Conservation (phyloP, 2,888 invertebrate species). For the Thalpophila matura region DNA sequence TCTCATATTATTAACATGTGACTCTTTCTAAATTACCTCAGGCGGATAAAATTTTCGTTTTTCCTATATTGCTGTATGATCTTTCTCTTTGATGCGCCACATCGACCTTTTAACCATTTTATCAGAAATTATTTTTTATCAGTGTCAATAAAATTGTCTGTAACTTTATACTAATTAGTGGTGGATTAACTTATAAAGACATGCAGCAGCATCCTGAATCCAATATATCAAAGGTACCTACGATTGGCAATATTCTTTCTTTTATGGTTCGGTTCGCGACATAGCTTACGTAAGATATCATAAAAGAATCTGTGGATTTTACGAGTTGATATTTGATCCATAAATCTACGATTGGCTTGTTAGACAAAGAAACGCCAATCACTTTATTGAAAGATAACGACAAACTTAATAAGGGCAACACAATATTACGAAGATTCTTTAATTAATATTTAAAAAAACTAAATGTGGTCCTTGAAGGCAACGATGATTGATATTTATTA, state of each 20-base stretch:
- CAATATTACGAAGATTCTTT: background rate
- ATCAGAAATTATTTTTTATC: background rate
- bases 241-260: too few species aligned
- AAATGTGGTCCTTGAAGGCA: conserved; percentile 37
- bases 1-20: too few species aligned
- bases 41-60: too few species aligned
- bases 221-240: too few species aligned
- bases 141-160: background rate
- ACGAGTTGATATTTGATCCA: too few species aligned
- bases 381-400: too few species aligned
- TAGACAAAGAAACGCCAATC: conserved; percentile 7
- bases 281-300: too few species aligned
- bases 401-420: background rate
- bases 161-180: conserved; percentile 5
- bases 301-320: too few species aligned
- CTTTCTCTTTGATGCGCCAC: background rate
- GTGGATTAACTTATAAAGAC: background rate
- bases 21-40: too few species aligned
- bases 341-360: background rate
- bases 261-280: too few species aligned
- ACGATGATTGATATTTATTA: conserved; percentile 54
- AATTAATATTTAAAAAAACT: conserved; percentile 30
- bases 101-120: background rate
- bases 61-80: too few species aligned
- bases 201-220: background rate